Conservation (phyloP, 1,140 invertebrate species). For the Papilio machaon region DNA sequence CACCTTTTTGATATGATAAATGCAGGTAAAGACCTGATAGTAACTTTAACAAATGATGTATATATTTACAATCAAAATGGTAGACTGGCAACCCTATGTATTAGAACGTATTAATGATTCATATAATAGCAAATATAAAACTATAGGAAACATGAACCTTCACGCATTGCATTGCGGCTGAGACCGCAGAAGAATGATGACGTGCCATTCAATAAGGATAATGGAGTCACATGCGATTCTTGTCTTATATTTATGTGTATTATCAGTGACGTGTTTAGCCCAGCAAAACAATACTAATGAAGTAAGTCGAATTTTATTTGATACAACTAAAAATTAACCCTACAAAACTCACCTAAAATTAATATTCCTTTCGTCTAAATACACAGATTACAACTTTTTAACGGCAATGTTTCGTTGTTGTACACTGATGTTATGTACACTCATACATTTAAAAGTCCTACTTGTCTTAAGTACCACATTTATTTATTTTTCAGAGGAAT, state of each 20-base stretch:
- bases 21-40: too few species aligned
- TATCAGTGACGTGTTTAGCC: background rate
- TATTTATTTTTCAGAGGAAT: slow-evolving; percentile 16
- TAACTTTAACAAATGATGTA: background rate
- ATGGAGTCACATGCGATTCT: background rate
- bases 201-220: slow-evolving; percentile 4
- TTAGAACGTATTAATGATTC: background rate
- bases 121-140: slow-evolving; percentile 1
- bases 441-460: background rate
- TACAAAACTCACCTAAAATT: too few species aligned
- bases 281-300: background rate
- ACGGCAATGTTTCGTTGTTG: background rate
- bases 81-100: slow-evolving; percentile 44
- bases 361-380: too few species aligned
- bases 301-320: background rate
- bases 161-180: slow-evolving; percentile 3
- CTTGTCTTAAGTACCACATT: background rate
- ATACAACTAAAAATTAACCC: background rate
- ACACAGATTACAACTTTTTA: background rate
- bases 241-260: background rate
- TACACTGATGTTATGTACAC: background rate
- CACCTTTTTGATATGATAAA: too few species aligned
- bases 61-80: background rate
- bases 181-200: background rate
- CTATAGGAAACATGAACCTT: background rate